These are phyloP conservation scores for Drosophila mercatorum DNA, from an alignment of 2,888 invertebrate genomes.

Conservation along the genomic window DNA sequence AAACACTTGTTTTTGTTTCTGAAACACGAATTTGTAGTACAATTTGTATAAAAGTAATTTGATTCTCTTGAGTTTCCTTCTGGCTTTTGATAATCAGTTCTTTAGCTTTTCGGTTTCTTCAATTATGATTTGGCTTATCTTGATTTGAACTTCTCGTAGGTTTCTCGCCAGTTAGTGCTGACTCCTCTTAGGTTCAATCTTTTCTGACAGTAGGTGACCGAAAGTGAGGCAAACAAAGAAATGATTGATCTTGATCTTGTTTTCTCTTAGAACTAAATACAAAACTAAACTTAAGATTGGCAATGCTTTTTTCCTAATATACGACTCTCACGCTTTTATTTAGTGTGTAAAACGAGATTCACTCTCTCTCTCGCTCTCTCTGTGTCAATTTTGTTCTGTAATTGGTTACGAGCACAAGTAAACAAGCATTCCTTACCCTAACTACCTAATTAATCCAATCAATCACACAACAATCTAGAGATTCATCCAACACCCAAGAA, in stretches of 20 bases:
- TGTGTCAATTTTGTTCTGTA: slow-evolving; percentile 37
- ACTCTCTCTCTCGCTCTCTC: slow-evolving; percentile 49
- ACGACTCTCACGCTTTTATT: slow-evolving; percentile 52
- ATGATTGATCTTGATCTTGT: slow-evolving; percentile 6
- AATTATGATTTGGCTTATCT: slow-evolving; percentile 17
- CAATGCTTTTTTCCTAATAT: slow-evolving; percentile 47
- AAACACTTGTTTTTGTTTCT: slow-evolving; percentile 15
- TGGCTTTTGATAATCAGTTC: slow-evolving; percentile 6
- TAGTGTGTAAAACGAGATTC: slow-evolving; percentile 49
- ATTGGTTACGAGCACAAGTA: slow-evolving; percentile 51
- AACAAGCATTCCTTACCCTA: slow-evolving; percentile 18
- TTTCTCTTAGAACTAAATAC: slow-evolving; percentile 25
- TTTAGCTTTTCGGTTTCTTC: not conserved
- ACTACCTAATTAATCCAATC: slow-evolving; percentile 4
- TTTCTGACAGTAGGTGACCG: slow-evolving; percentile 7
- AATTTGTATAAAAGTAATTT: slow-evolving; percentile 8
- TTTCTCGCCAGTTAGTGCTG: slow-evolving; percentile 33
- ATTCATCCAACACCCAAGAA: slow-evolving; percentile 28
- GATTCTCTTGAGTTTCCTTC: slow-evolving; percentile 2
- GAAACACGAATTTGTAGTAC: slow-evolving; percentile 22
- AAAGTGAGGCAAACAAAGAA: slow-evolving; percentile 8
- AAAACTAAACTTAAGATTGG: slow-evolving; percentile 38
- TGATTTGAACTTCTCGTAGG: slow-evolving; percentile 24
- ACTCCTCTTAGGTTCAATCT: slow-evolving; percentile 22
- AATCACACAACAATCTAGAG: slow-evolving; percentile 15